A percentile compares a stretch with the other conserved stretches of the same genome.
Conservation (phyloP, 2,113 vertebrate species). For the Seriola dumerili region DNA sequence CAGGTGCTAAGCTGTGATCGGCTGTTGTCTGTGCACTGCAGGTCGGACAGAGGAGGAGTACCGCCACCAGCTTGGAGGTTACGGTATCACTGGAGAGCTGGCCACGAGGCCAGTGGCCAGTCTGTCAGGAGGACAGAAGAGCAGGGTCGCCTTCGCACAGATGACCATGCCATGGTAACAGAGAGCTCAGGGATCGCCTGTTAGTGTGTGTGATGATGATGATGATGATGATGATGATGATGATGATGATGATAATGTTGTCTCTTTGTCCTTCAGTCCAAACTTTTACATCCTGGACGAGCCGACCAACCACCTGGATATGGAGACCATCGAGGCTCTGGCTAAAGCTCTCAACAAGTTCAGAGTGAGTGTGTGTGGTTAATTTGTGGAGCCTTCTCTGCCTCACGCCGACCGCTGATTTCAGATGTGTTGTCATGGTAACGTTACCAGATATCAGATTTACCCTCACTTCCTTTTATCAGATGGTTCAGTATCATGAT, state of each 20-base stretch:
- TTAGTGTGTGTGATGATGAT: background rate
- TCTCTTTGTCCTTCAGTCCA: conserved; percentile 84
- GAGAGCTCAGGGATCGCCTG: background rate
- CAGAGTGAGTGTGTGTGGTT: conserved; percentile 81
- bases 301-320: conserved; percentile 98
- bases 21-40: conserved; percentile 58
- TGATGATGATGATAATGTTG: background rate
- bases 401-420: too few species aligned
- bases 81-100: conserved; percentile 94
- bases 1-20: background rate
- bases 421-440: too few species aligned
- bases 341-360: conserved; percentile 93
- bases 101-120: conserved; percentile 93
- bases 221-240: too few species aligned
- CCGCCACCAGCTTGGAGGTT: conserved; percentile 96
- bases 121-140: conserved; percentile 98
- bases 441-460: too few species aligned
- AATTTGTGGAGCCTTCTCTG: too few species aligned
- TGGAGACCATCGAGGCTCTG: conserved; percentile 98
- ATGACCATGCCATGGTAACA: conserved; percentile 97
- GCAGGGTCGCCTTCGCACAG: conserved; percentile 97
- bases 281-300: conserved; percentile 99
- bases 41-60: conserved; percentile 96
- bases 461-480: too few species aligned
- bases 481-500: too few species aligned